Conservation (phyloP, 2,888 invertebrate genomes). For the Drosophila formosana region DNA sequence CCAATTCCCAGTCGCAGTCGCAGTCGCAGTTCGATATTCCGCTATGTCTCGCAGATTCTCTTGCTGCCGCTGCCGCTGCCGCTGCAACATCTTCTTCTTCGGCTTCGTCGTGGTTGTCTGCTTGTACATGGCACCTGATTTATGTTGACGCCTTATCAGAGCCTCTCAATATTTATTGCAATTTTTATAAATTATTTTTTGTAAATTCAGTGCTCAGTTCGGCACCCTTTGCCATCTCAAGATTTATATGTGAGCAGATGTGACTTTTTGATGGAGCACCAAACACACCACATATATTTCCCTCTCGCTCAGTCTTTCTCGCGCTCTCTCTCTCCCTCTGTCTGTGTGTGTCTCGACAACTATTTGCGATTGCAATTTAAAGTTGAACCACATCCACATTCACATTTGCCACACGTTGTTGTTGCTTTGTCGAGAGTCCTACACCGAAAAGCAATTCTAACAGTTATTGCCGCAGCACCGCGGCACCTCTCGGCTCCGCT, state of each 20-base stretch:
- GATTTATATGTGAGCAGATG: conserved; percentile 79
- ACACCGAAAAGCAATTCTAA: conserved; percentile 78
- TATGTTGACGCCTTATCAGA: conserved; percentile 85
- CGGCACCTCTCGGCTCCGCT: conserved; percentile 31
- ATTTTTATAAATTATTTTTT: conserved; percentile 81
- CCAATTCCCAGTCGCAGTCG: conserved; percentile 16
- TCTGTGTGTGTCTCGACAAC: conserved; percentile 33
- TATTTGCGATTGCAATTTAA: conserved; percentile 67
- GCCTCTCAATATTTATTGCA: conserved; percentile 85
- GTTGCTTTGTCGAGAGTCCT: conserved; percentile 48
- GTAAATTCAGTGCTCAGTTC: conserved; percentile 36
- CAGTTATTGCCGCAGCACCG: conserved; percentile 65
- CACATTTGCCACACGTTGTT: conserved; percentile 48
- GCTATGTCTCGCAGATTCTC: conserved; percentile 29
- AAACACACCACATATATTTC: not conserved
- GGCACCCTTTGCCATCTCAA: conserved; percentile 61
- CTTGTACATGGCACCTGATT: conserved; percentile 79
- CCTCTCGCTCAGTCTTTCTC: not conserved
- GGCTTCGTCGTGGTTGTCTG: conserved; percentile 9
- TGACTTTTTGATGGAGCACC: conserved; percentile 52
- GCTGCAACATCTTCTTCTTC: not conserved
- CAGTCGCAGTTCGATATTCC: conserved; percentile 29
- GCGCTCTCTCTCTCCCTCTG: not conserved
- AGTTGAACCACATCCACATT: conserved; percentile 59
- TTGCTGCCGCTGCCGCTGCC: not conserved